A percentile compares a stretch with the other conserved stretches of the same genome.
Evolutionary conservation across 2,888 invertebrate genomes (phyloP).

Genomic region (Dilophus febrilis): DNA sequence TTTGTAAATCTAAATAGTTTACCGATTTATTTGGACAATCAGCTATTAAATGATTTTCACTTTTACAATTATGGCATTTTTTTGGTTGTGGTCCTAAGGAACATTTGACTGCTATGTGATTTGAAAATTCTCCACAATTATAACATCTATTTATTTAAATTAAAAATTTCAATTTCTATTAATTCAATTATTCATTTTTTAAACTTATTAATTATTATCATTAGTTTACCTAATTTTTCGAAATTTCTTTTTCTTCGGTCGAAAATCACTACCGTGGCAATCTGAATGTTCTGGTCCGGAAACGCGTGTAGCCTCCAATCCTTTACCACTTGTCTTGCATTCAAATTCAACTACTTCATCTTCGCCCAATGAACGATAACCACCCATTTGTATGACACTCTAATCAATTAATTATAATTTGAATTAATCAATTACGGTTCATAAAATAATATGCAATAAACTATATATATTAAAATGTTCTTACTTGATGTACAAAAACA

Average conservation of each 20-base stretch:
- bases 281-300: slow-evolving; percentile 60
- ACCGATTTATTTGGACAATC: slow-evolving; percentile 56
- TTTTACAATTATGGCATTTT: slow-evolving; percentile 78
- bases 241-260: slow-evolving; percentile 68
- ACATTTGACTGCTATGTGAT: slow-evolving; percentile 84
- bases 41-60: slow-evolving; percentile 74
- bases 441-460: neutral
- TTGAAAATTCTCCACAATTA: slow-evolving; percentile 84
- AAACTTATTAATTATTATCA: too few species aligned
- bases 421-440: neutral
- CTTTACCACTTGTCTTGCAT: slow-evolving; percentile 67
- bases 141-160: slow-evolving; percentile 77
- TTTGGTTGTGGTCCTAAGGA: slow-evolving; percentile 77
- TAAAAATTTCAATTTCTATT: too few species aligned
- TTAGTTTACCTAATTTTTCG: slow-evolving; percentile 76
- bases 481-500: slow-evolving; percentile 88
- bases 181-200: too few species aligned
- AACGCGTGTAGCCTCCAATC: slow-evolving; percentile 72
- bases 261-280: slow-evolving; percentile 66
- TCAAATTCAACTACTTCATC: slow-evolving; percentile 81
- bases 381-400: slow-evolving; percentile 83
- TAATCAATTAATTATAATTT: slow-evolving; percentile 28
- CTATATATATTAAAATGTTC: too few species aligned
- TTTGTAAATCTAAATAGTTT: neutral
- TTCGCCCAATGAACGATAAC: slow-evolving; percentile 70